Evolutionary conservation across 2,113 vertebrate genomes (phyloP).

Genomic region (Oxygymnocypris stewartii): DNA sequence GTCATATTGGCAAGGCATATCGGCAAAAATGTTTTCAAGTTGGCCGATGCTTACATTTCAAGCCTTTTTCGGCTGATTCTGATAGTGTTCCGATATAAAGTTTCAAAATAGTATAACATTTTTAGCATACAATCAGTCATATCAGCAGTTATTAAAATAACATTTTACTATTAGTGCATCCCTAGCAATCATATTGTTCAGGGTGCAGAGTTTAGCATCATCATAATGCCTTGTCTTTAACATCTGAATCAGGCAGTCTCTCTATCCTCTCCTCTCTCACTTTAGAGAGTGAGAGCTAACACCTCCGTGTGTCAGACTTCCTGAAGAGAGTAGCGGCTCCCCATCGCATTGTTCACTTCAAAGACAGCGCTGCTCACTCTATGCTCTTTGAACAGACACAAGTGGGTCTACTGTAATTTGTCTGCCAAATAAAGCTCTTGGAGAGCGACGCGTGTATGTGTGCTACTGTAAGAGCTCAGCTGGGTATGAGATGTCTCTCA

Average conservation of each 20-base stretch:
- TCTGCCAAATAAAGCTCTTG: slow-evolving; percentile 36
- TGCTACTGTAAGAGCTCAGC: slow-evolving; percentile 28
- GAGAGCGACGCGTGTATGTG: slow-evolving; percentile 41
- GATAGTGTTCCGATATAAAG: too few relatives aligned
- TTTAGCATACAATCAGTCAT: background rate
- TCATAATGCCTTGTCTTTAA: background rate
- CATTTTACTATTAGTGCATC: background rate
- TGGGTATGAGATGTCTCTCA: slow-evolving; percentile 17
- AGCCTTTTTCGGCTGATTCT: too few relatives aligned
- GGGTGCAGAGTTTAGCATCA: background rate
- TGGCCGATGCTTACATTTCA: too few relatives aligned
- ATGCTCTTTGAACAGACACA: slow-evolving; percentile 45
- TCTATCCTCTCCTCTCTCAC: background rate
- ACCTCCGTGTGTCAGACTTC: slow-evolving; percentile 33
- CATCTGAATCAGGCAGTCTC: slow-evolving; percentile 2
- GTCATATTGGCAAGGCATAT: too few relatives aligned
- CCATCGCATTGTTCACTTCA: slow-evolving; percentile 45
- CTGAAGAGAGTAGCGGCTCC: slow-evolving; percentile 29
- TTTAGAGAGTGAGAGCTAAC: slow-evolving; percentile 4
- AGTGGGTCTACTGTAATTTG: slow-evolving; percentile 44
- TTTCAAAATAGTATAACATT: background rate
- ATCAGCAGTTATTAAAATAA: too few relatives aligned
- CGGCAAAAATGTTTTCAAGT: too few relatives aligned
- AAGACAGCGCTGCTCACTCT: slow-evolving; percentile 30
- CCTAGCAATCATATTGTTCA: background rate